A percentile compares a stretch with the other conserved stretches of the same genome.
These are phyloP conservation scores for Serinus canaria DNA, from an alignment of 2,113 vertebrate genomes.

Conservation along the genomic window DNA sequence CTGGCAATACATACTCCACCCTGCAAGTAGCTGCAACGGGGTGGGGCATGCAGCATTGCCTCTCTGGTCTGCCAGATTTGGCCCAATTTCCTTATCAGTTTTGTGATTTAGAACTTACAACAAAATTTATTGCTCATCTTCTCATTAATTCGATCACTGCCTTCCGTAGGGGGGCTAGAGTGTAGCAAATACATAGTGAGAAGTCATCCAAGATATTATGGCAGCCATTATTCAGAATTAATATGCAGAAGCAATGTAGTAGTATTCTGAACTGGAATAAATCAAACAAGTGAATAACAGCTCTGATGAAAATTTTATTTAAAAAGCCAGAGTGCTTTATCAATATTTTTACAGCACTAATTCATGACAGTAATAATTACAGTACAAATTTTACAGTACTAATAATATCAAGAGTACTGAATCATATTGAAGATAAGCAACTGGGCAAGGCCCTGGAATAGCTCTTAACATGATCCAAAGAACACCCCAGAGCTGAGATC, in stretches of 20 bases:
- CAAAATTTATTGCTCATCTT: not conserved
- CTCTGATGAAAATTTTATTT: not conserved
- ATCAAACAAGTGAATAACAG: not conserved
- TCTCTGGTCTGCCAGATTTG: not conserved
- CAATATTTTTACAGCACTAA: not conserved
- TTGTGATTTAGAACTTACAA: not conserved
- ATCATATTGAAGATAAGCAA: not conserved
- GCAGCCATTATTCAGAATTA: not conserved
- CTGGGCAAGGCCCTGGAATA: not conserved
- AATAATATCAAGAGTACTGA: not conserved
- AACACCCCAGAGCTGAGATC: not conserved
- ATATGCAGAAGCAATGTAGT: not conserved
- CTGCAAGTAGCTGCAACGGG: not conserved
- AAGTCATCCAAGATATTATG: not conserved
- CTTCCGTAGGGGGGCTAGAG: not conserved
- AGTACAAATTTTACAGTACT: not conserved
- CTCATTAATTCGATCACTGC: not conserved
- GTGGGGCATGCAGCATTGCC: too few relatives aligned
- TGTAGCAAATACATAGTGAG: not conserved
- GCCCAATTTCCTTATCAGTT: not conserved
- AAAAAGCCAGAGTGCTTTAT: not conserved
- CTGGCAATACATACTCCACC: not conserved
- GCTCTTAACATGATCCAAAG: not conserved
- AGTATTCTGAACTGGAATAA: not conserved
- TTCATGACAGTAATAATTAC: not conserved